A percentile compares a stretch with the other conserved stretches of the same genome.
These are phyloP conservation scores for Anthopleura sola DNA, from an alignment of 64 coral and sea anemone genomes.

Conservation along the genomic window DNA sequence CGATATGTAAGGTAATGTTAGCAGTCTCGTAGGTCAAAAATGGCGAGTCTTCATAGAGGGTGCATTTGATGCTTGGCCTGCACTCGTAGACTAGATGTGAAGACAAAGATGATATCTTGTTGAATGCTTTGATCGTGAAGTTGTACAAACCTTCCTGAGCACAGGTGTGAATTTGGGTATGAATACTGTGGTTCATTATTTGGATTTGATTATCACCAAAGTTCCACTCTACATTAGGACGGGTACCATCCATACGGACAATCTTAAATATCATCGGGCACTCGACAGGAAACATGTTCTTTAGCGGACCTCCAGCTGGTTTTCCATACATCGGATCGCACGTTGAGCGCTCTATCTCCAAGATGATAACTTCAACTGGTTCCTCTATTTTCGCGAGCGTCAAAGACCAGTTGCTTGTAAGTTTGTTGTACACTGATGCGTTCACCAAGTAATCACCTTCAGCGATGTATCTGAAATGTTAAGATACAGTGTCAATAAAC, in stretches of 20 bases:
- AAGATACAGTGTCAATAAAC: neutral
- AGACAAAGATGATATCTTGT: conserved; percentile 32
- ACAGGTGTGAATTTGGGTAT: neutral
- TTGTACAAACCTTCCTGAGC: neutral
- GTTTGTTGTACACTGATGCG: conserved; percentile 10
- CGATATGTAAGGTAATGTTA: neutral
- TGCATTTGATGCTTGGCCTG: conserved; percentile 15
- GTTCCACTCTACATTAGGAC: neutral
- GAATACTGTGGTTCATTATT: neutral
- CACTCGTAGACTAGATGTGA: conserved; percentile 5
- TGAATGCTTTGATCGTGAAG: conserved; percentile 16
- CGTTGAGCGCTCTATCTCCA: neutral
- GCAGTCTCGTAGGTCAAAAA: neutral
- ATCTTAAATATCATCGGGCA: neutral
- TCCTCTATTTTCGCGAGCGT: neutral
- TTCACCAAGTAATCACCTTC: neutral
- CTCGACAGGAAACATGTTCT: conserved; percentile 12
- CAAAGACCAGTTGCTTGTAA: neutral
- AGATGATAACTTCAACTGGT: conserved; percentile 4
- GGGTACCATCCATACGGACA: conserved; percentile 1
- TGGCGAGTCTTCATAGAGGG: neutral
- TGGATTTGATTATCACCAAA: neutral
- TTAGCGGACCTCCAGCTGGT: neutral
- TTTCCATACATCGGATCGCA: conserved; percentile 5
- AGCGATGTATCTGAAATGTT: neutral